Evolutionary conservation across 2,888 invertebrate genomes (phyloP).

Genomic region (Himalopsyche japonica): DNA sequence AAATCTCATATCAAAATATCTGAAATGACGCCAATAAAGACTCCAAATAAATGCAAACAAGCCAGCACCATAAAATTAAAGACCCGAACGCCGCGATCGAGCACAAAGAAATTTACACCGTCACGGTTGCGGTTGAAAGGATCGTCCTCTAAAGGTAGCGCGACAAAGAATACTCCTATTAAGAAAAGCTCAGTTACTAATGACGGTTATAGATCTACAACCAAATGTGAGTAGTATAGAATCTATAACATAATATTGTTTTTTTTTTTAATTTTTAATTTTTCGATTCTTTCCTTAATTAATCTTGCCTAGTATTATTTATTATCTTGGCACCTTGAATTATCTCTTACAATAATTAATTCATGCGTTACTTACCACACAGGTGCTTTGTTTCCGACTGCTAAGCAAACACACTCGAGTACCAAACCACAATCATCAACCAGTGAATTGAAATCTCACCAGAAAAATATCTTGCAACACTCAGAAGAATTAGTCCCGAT

Average conservation of each 20-base stretch:
- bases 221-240: constrained; percentile 13
- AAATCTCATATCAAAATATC: background rate
- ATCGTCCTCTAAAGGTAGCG: constrained; percentile 15
- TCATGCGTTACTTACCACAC: background rate
- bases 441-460: background rate
- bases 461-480: background rate
- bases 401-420: background rate
- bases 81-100: constrained; percentile 17
- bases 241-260: too few relatives aligned
- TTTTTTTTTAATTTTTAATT: too few relatives aligned
- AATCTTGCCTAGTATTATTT: too few relatives aligned
- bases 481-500: background rate
- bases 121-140: background rate
- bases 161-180: constrained; percentile 20
- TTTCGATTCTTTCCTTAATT: too few relatives aligned
- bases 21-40: constrained; percentile 8
- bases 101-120: constrained; percentile 29
- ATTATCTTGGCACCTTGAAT: too few relatives aligned
- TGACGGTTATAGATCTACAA: constrained; percentile 20
- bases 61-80: background rate
- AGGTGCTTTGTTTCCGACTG: background rate
- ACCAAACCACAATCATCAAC: background rate
- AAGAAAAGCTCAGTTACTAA: constrained; percentile 11
- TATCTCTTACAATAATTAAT: background rate
- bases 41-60: constrained; percentile 15